Conservation (phyloP, 2,113 vertebrate species). For the Gasterosteus aculeatus region DNA sequence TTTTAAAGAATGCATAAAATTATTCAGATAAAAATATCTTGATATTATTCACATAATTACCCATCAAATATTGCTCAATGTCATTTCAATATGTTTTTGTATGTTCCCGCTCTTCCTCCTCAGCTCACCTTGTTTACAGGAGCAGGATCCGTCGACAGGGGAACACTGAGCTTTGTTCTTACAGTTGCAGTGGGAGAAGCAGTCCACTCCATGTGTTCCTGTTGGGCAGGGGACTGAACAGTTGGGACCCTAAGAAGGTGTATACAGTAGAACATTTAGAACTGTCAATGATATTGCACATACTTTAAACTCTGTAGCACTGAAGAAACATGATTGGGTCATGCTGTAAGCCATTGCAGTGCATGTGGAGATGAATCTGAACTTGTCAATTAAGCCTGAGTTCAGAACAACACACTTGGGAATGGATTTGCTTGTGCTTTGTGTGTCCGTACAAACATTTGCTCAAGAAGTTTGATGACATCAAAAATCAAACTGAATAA, state of each 20-base stretch:
- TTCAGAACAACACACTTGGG: background rate
- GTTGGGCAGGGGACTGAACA: conserved; percentile 86
- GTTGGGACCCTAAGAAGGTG: conserved; percentile 79
- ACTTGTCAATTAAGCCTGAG: background rate
- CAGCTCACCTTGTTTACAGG: conserved; percentile 90
- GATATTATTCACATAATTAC: background rate
- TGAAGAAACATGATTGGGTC: background rate
- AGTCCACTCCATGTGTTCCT: conserved; percentile 89
- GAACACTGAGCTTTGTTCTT: conserved; percentile 90
- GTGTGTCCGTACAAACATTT: background rate
- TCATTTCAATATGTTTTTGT: background rate
- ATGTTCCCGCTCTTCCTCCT: background rate
- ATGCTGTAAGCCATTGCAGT: background rate
- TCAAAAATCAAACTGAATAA: too few relatives aligned
- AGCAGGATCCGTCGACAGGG: conserved; percentile 92
- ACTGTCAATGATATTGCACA: background rate
- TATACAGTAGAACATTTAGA: background rate
- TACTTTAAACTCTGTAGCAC: background rate
- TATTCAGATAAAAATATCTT: background rate
- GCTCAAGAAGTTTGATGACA: background rate
- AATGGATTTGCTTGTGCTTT: background rate
- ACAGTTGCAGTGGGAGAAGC: conserved; percentile 89
- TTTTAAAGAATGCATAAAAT: background rate
- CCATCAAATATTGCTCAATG: background rate
- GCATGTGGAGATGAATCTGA: background rate